Percentiles rank a stretch among this genome's conserved stretches.
Evolutionary conservation across 1,140 invertebrate species (phyloP).

Genomic region (Drosophila neocordata): DNA sequence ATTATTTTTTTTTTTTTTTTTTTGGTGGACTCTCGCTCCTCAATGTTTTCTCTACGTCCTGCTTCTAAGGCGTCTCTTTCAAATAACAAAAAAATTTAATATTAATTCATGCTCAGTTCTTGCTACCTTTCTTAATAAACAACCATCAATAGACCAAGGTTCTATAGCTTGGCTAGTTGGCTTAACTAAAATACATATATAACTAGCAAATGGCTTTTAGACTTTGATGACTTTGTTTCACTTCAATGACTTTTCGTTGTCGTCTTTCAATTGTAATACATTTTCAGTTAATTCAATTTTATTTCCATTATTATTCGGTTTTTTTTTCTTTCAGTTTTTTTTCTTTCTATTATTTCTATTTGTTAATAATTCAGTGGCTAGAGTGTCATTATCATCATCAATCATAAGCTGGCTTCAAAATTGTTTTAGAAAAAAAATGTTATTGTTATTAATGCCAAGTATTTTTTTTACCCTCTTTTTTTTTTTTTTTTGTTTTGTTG

Average conservation of each 20-base stretch:
- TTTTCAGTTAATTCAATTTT: constrained; percentile 22
- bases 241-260: constrained; percentile 29
- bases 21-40: constrained; percentile 23
- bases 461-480: constrained; percentile 31
- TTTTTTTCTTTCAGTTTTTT: neutral
- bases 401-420: constrained; percentile 53
- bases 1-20: constrained; percentile 68
- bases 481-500: constrained; percentile 46
- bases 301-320: neutral
- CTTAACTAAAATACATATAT: constrained; percentile 39
- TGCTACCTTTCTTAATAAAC: constrained; percentile 14
- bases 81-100: constrained; percentile 68
- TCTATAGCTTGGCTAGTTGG: constrained; percentile 30
- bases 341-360: constrained; percentile 38
- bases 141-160: constrained; percentile 42
- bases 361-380: constrained; percentile 40
- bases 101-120: constrained; percentile 61
- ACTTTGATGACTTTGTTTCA: constrained; percentile 63
- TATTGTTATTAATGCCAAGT: constrained; percentile 30
- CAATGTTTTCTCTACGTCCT: constrained; percentile 22
- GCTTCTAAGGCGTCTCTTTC: constrained; percentile 41
- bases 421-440: constrained; percentile 59
- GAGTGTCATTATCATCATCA: constrained; percentile 61
- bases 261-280: constrained; percentile 41
- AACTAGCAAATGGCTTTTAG: constrained; percentile 42